Conservation (phyloP, 1,140 invertebrate genomes). For the Monochamus saltuarius region DNA sequence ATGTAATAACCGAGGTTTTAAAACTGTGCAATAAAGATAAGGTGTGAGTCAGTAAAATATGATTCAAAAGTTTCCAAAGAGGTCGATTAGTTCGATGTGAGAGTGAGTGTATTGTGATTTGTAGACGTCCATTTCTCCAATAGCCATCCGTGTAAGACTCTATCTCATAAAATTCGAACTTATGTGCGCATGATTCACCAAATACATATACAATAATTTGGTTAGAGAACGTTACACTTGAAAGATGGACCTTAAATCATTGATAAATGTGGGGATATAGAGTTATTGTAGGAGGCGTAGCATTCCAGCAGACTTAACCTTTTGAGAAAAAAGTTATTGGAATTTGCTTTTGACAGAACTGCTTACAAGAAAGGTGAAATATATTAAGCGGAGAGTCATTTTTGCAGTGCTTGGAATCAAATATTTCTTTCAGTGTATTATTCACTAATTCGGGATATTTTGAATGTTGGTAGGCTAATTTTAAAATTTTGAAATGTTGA, state of each 20-base stretch:
- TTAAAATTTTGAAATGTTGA: too few species aligned
- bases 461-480: too few species aligned
- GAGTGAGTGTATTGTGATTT: too few species aligned
- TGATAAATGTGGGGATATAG: constrained; percentile 2
- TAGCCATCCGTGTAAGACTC: background rate
- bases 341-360: constrained; percentile 2
- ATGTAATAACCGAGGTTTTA: background rate
- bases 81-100: too few species aligned
- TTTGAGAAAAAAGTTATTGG: constrained; percentile 8
- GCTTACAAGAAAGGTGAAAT: background rate
- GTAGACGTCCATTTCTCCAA: background rate
- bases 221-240: background rate
- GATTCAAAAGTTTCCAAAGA: too few species aligned
- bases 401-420: background rate
- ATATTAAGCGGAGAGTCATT: background rate
- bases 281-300: constrained; percentile 6
- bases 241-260: constrained; percentile 10
- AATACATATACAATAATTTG: constrained; percentile 9
- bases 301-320: background rate
- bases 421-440: too few species aligned
- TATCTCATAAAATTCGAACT: constrained; percentile 4
- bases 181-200: constrained; percentile 10
- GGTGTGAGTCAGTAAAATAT: too few species aligned
- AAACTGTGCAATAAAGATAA: background rate
- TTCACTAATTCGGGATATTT: too few species aligned